phyloP scores from a whole-genome alignment of 2,113 vertebrate genomes.

The Orycteropus afer region DNA sequence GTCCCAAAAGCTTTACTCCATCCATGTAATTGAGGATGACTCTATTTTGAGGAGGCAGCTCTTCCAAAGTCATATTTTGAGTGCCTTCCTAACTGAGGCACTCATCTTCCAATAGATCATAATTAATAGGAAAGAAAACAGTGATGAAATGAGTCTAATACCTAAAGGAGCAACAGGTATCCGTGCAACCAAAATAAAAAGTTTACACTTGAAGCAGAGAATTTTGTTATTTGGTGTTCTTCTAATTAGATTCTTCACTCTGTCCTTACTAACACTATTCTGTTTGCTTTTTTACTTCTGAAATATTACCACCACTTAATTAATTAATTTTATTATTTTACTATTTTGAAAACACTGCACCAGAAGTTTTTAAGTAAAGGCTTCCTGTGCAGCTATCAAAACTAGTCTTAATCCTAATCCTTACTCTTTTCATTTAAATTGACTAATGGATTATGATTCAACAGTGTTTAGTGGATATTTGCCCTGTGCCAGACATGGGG shows the following conservation, averaged over 20 bases:
- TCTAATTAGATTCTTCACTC: neutral
- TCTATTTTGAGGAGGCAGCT: too few species aligned
- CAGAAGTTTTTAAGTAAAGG: neutral
- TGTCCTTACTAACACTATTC: neutral
- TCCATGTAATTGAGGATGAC: too few species aligned
- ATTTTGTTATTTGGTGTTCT: neutral
- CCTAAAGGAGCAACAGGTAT: neutral
- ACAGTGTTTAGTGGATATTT: neutral
- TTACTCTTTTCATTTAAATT: neutral
- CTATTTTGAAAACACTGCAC: neutral
- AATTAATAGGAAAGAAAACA: too few species aligned
- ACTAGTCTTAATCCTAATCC: neutral
- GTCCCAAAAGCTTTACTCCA: neutral
- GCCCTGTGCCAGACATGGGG: neutral
- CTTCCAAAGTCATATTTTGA: too few species aligned
- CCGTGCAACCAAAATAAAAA: neutral
- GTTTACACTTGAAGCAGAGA: neutral
- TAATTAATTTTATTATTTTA: neutral
- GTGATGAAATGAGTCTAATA: too few species aligned
- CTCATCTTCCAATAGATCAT: too few species aligned
- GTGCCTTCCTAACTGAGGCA: too few species aligned
- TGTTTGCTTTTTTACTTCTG: neutral
- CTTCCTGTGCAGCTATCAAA: neutral
- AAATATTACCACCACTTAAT: too few species aligned
- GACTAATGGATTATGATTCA: neutral